Evolutionary conservation across 2,888 invertebrate genomes (phyloP).

Genomic region (Agelastica alni): DNA sequence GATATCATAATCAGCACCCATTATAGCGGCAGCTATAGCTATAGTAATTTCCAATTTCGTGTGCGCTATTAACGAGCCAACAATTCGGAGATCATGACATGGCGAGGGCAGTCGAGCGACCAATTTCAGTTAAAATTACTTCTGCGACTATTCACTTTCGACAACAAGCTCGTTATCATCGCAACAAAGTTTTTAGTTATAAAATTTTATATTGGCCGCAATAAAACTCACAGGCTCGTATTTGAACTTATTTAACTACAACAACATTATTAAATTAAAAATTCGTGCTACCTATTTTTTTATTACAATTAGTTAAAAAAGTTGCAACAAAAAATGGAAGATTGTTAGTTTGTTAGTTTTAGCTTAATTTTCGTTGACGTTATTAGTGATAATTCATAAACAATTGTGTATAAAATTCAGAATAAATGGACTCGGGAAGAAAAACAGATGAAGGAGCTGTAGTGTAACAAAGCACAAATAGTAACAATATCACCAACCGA

Average conservation of each 20-base stretch:
- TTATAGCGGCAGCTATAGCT: background rate
- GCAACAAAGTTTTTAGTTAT: background rate
- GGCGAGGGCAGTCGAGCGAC: background rate
- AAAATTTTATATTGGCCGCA: background rate
- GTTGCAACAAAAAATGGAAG: too few relatives aligned
- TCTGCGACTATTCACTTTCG: constrained; percentile 5
- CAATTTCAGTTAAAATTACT: constrained; percentile 13
- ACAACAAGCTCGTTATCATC: constrained; percentile 4
- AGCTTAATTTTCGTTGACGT: too few relatives aligned
- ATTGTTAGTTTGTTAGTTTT: too few relatives aligned
- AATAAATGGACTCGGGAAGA: background rate
- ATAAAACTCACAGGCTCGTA: constrained; percentile 1
- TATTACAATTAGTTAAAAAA: too few relatives aligned
- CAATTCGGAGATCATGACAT: constrained; percentile 9
- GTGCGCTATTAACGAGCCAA: background rate
- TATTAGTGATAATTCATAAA: too few relatives aligned
- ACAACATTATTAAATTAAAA: too few relatives aligned
- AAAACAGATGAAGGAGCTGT: background rate
- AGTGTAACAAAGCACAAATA: background rate
- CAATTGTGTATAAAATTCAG: too few relatives aligned
- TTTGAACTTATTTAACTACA: too few relatives aligned
- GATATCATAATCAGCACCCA: background rate
- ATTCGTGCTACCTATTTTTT: too few relatives aligned
- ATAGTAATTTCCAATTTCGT: background rate
- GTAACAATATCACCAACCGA: too few relatives aligned